Percentiles rank a stretch among this genome's conserved stretches.
Evolutionary conservation across 2,797 vertebrate genomes (phyloP).

Genomic region (Eidolon dupreanum): DNA sequence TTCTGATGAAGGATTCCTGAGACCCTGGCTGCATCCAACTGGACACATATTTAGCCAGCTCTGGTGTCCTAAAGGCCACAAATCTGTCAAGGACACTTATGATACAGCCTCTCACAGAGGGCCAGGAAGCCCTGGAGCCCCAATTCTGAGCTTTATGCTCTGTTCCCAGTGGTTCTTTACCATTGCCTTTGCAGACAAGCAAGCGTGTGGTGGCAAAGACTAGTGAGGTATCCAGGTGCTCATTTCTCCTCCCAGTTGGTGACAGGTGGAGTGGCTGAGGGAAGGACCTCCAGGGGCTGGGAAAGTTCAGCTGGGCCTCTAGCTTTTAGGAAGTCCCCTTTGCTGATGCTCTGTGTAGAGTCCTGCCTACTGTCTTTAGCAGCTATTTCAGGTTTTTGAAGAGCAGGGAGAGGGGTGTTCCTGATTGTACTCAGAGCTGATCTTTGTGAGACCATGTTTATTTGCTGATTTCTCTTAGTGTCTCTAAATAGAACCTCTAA

Average conservation of each 20-base stretch:
- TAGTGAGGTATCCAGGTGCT: neutral
- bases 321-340: neutral
- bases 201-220: neutral
- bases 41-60: neutral
- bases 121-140: neutral
- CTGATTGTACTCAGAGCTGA: neutral
- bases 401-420: neutral
- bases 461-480: slow-evolving; percentile 66
- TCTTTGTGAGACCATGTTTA: neutral
- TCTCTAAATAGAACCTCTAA: slow-evolving; percentile 62
- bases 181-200: neutral
- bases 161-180: neutral
- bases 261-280: neutral
- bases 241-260: neutral
- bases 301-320: neutral
- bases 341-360: neutral
- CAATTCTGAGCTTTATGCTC: neutral
- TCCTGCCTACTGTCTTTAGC: neutral
- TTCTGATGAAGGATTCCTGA: neutral
- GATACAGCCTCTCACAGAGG: neutral
- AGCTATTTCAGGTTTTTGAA: neutral
- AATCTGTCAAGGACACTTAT: neutral
- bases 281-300: neutral
- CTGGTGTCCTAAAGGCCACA: neutral
- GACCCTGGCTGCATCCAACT: neutral